These are phyloP conservation scores for Sinotaia quadrata DNA, from an alignment of 2,888 invertebrate genomes.

Conservation along the genomic window DNA sequence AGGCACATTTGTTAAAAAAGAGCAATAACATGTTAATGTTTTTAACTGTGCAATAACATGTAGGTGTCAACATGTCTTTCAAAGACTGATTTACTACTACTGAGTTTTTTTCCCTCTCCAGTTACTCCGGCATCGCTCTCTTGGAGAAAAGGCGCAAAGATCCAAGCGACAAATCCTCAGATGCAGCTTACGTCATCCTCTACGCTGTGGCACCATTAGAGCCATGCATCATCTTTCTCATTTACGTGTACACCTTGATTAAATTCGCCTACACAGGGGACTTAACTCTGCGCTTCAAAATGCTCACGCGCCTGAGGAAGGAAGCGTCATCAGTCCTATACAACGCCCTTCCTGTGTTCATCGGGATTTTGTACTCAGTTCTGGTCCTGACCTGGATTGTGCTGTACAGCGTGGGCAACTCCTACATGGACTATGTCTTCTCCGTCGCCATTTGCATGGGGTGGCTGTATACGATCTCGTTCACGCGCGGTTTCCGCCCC, in stretches of 20 bases:
- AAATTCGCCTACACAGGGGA: constrained; percentile 35
- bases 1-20: no score
- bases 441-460: constrained; percentile 61
- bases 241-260: constrained; percentile 35
- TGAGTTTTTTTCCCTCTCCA: no score
- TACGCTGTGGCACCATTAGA: constrained; percentile 55
- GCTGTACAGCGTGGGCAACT: constrained; percentile 43
- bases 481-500: constrained; percentile 66
- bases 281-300: neutral
- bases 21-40: no score
- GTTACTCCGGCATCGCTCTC: constrained; percentile 48
- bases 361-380: constrained; percentile 48
- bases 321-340: neutral
- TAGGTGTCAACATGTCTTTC: no score
- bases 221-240: constrained; percentile 51
- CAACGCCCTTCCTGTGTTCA: constrained; percentile 23
- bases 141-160: constrained; percentile 42
- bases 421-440: constrained; percentile 61
- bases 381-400: constrained; percentile 61
- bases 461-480: constrained; percentile 67
- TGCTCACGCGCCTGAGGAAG: neutral
- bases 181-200: constrained; percentile 41
- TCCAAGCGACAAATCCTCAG: constrained; percentile 29
- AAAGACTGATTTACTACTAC: no score
- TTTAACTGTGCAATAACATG: no score